Conservation (phyloP, 2,113 vertebrate genomes). For the Brachyhypopomus occidentalis region DNA sequence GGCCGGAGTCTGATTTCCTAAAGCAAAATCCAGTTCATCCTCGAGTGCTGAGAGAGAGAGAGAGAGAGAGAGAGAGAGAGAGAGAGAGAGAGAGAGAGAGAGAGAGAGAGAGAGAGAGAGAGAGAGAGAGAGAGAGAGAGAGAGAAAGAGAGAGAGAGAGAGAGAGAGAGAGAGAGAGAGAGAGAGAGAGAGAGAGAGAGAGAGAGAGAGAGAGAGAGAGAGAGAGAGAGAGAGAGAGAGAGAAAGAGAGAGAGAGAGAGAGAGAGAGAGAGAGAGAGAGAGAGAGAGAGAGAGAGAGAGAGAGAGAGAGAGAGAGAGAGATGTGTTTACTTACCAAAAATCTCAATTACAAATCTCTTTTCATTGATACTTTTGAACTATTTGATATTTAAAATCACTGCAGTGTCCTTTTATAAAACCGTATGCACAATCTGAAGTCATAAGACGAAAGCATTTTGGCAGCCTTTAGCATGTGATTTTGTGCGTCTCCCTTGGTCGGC, state of each 20-base stretch:
- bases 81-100: neutral
- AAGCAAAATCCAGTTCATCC: conserved; percentile 96
- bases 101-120: neutral
- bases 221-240: neutral
- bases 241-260: conserved; percentile 49
- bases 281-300: neutral
- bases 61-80: neutral
- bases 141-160: no score
- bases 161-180: neutral
- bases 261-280: neutral
- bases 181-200: conserved; percentile 42
- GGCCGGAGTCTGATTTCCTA: conserved; percentile 96
- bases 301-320: neutral
- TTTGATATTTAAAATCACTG: conserved; percentile 30
- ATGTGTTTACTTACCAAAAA: neutral
- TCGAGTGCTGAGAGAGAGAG: conserved; percentile 82
- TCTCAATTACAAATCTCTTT: neutral
- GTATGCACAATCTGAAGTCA: conserved; percentile 27
- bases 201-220: no score
- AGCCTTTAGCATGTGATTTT: conserved; percentile 53
- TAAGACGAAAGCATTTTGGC: conserved; percentile 13
- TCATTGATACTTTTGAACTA: conserved; percentile 35
- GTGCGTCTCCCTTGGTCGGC: conserved; percentile 55
- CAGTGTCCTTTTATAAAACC: conserved; percentile 22
- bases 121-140: conserved; percentile 43